Conservation (phyloP, 2,888 invertebrate species). For the Boloria selene region DNA sequence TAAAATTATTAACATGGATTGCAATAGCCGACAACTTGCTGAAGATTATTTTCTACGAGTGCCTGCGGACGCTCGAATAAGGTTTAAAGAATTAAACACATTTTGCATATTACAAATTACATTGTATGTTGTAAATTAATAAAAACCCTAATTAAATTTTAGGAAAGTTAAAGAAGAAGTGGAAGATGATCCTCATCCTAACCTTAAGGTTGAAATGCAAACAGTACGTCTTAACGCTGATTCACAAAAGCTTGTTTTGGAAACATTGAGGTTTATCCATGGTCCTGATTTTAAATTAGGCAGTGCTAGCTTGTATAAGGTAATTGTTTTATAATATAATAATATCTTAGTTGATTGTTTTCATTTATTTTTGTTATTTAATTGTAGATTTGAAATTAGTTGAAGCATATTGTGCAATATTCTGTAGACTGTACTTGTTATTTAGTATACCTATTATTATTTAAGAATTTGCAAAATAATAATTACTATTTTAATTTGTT, state of each 20-base stretch:
- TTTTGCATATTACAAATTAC: not conserved
- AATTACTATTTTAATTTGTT: too few species aligned
- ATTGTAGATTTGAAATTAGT: not conserved
- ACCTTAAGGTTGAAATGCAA: constrained; percentile 89
- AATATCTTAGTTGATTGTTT: not conserved
- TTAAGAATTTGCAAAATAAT: too few species aligned
- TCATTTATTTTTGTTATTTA: not conserved
- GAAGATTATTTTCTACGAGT: constrained; percentile 85
- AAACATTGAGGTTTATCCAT: constrained; percentile 88
- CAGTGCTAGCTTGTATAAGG: constrained; percentile 82
- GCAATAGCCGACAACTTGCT: constrained; percentile 80
- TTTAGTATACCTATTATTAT: not conserved
- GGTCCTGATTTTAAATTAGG: constrained; percentile 85
- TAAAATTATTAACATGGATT: constrained; percentile 72
- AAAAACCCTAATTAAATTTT: constrained; percentile 1
- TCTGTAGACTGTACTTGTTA: not conserved
- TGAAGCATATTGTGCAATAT: constrained; percentile 6
- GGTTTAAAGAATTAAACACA: constrained; percentile 56
- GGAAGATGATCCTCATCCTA: constrained; percentile 73
- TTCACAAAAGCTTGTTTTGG: constrained; percentile 87
- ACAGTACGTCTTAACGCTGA: constrained; percentile 86
- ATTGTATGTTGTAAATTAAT: not conserved
- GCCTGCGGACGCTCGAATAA: constrained; percentile 83
- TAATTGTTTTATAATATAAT: constrained; percentile 36
- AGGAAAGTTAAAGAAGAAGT: constrained; percentile 73